Base-by-base conservation (phyloP, 2,797 vertebrate genomes). In the Tauraco hartlaubi region DNA sequence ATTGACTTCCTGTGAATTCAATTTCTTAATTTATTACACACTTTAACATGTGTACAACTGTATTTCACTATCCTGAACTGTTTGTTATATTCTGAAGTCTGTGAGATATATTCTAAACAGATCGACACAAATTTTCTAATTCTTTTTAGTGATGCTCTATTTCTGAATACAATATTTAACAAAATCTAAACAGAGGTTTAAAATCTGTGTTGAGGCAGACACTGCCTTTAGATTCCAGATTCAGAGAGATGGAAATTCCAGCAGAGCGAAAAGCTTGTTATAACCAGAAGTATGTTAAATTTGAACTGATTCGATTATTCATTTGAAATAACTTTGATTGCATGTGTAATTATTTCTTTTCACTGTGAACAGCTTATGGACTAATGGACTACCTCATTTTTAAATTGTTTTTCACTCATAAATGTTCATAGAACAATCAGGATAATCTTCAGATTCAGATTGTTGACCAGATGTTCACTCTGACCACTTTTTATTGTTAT, bases 391-490 rank as follows among this genome's bases (percentile, higher is more conserved):
- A 74, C 44, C 4, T 85, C 37, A 51, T 89, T 64, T 82, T 37
- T 92, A 67, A 87, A 75, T 59, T 82, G 51, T 4, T 43, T 90
- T 90, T 85, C 72, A 51, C 7, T 68, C 31, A 85, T 48, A 83
- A 91, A 85, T 83, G 83, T 75, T 88, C 84, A 80, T 16, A 58
- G 61, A 82, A 64, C 61, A 91, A 83, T 91, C 85, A 91, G 75
- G 88, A 90, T 83, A 67, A 94, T 94, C 90, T 94, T 87, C 78
- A 80, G 56, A 69, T 80, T 85, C 68, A 77, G 72, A 91, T 88
- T 91, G 87, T 43, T 92, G 56, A 83, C 93, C 96, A 96, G 94
- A 95, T 96, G 89, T 94, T 94, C 81, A 16, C 28, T 85, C 81
- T 64, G 91, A 92, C 54, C 82, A 68, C 11, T 68, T 92, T 73